These are phyloP conservation scores for Phenacoccus solenopsis DNA, from an alignment of 1,140 invertebrate species.

Conservation along the genomic window DNA sequence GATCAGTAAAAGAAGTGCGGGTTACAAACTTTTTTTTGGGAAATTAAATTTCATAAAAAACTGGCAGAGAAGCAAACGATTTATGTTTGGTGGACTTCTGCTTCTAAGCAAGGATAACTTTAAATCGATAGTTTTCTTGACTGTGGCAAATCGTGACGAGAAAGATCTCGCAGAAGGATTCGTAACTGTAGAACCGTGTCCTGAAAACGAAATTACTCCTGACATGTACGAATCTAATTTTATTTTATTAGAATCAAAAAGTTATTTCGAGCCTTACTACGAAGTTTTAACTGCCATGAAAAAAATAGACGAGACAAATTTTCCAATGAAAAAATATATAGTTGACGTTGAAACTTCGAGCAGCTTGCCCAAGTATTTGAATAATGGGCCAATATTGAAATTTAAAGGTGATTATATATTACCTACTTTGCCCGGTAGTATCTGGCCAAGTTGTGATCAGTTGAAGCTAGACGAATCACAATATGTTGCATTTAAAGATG, in stretches of 20 bases:
- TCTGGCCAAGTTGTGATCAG: conserved; percentile 34
- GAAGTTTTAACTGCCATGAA: conserved; percentile 46
- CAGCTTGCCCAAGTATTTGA: conserved; percentile 15
- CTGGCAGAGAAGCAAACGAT: too few species aligned
- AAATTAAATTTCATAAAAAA: too few species aligned
- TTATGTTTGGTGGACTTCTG: conserved; percentile 56
- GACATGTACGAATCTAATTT: conserved; percentile 44
- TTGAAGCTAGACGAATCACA: conserved; percentile 43
- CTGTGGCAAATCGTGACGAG: conserved; percentile 32
- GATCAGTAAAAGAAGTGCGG: too few species aligned
- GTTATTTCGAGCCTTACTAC: conserved; percentile 53
- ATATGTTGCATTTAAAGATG: conserved; percentile 41
- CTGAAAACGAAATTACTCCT: conserved; percentile 31
- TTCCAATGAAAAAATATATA: conserved; percentile 50
- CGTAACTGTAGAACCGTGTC: neutral
- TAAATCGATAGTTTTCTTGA: conserved; percentile 29
- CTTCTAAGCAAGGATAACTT: conserved; percentile 55
- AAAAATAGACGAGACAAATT: conserved; percentile 36
- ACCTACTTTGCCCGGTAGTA: conserved; percentile 29
- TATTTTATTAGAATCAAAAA: conserved; percentile 48
- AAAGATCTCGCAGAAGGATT: neutral
- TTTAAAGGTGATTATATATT: neutral
- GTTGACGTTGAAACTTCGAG: conserved; percentile 33
- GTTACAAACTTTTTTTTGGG: too few species aligned
- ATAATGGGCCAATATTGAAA: neutral